Conservation (phyloP, 2,113 vertebrate species). For the Dipodomys stephensi region DNA sequence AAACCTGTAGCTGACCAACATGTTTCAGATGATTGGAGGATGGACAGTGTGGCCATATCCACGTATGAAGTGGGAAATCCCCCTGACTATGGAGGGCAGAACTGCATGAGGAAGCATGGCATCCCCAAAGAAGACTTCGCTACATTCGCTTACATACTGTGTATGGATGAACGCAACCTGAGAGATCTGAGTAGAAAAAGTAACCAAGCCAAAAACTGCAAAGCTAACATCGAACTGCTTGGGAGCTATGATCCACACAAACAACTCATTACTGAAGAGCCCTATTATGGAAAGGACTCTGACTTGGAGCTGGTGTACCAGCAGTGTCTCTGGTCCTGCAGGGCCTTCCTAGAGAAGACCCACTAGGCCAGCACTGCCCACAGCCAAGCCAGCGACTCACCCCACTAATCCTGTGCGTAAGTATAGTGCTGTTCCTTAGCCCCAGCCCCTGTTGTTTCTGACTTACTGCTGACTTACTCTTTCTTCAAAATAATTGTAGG, state of each 20-base stretch:
- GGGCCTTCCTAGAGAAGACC: conserved; percentile 46
- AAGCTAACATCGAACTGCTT: conserved; percentile 94
- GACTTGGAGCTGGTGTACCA: conserved; percentile 27
- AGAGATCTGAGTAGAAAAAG: conserved; percentile 94
- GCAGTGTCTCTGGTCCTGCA: conserved; percentile 22
- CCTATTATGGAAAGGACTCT: conserved; percentile 92
- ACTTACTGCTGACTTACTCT: neutral
- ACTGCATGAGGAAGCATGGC: too few species aligned
- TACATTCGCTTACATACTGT: too few species aligned
- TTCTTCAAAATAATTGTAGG: neutral
- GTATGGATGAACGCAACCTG: too few species aligned
- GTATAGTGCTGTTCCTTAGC: neutral
- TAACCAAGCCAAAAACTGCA: conserved; percentile 89
- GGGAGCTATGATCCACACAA: conserved; percentile 95
- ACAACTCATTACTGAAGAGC: conserved; percentile 94
- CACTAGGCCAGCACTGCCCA: neutral
- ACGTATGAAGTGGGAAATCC: too few species aligned
- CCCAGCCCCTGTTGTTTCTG: neutral
- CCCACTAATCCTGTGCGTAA: neutral
- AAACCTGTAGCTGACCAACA: too few species aligned
- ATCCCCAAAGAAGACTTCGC: too few species aligned
- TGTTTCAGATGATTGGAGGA: too few species aligned
- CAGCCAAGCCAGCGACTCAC: neutral
- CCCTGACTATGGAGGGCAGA: too few species aligned
- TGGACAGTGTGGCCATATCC: too few species aligned